Percentiles rank a stretch among this genome's conserved stretches.
phyloP scores from a whole-genome alignment of 1,140 invertebrate genomes.

The Caerostris darwini region DNA sequence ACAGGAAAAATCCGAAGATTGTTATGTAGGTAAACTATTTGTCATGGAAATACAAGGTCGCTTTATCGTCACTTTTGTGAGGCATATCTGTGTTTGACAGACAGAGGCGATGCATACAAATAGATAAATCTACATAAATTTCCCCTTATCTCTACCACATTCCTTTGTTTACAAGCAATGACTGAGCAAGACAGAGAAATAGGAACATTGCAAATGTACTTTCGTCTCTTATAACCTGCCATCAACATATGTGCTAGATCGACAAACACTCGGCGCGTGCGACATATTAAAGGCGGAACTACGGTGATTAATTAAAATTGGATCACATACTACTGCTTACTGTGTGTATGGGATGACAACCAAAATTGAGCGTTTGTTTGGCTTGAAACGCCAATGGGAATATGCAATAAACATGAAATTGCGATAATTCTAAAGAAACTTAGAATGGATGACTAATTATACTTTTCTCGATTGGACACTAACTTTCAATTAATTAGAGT shows the following conservation, averaged over 20 bases:
- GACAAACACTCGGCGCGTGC: slow-evolving; percentile 33
- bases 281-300: slow-evolving; percentile 77
- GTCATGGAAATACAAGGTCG: slow-evolving; percentile 26
- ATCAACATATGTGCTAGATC: slow-evolving; percentile 71
- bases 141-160: slow-evolving; percentile 71
- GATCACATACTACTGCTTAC: slow-evolving; percentile 64
- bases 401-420: slow-evolving; percentile 55
- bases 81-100: slow-evolving; percentile 64
- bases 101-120: slow-evolving; percentile 71
- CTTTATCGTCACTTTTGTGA: slow-evolving; percentile 44
- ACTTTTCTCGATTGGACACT: slow-evolving; percentile 11
- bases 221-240: slow-evolving; percentile 73
- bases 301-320: slow-evolving; percentile 77
- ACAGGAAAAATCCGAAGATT: not conserved
- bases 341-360: slow-evolving; percentile 37
- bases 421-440: not conserved
- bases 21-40: slow-evolving; percentile 1
- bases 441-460: slow-evolving; percentile 27
- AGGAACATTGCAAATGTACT: slow-evolving; percentile 63
- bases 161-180: slow-evolving; percentile 75
- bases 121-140: slow-evolving; percentile 78
- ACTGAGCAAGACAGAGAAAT: slow-evolving; percentile 54
- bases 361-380: slow-evolving; percentile 54
- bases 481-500: not conserved
- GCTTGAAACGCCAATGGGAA: slow-evolving; percentile 1